phyloP scores from a whole-genome alignment of 2,797 vertebrate genomes.

The Phaenicophaeus curvirostris region DNA sequence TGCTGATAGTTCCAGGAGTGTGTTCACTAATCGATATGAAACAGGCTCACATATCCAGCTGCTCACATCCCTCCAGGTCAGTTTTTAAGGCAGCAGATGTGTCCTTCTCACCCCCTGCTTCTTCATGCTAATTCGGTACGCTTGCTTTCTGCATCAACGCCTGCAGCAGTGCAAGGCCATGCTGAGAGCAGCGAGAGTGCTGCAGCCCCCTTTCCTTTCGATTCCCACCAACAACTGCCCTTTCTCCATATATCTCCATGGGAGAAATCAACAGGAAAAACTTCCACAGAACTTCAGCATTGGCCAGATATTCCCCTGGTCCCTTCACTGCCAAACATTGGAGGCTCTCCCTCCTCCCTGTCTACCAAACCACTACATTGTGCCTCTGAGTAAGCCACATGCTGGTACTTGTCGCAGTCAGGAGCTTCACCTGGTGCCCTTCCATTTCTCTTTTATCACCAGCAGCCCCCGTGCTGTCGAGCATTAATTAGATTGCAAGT shows the following conservation, averaged over 20 bases:
- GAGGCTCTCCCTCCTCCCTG: neutral
- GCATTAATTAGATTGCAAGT: neutral
- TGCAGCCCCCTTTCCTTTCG: neutral
- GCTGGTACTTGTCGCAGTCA: neutral
- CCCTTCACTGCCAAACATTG: neutral
- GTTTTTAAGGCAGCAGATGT: slow-evolving; percentile 34
- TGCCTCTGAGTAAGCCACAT: neutral
- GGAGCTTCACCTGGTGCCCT: neutral
- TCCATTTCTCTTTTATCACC: neutral
- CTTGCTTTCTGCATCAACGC: neutral
- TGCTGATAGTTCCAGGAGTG: neutral
- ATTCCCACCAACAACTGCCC: neutral
- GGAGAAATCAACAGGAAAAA: neutral
- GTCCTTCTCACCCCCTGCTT: neutral
- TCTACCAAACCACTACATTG: neutral
- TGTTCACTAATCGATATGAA: fast-evolving
- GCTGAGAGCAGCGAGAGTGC: neutral
- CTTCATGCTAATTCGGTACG: fast-evolving
- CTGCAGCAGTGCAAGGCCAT: neutral
- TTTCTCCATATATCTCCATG: neutral
- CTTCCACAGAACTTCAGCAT: neutral
- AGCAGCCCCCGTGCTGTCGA: fast-evolving
- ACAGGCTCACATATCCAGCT: neutral
- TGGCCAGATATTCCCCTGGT: neutral
- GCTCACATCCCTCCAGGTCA: neutral